A percentile compares a stretch with the other conserved stretches of the same genome.
These are phyloP conservation scores for Myotis findleyi DNA, from an alignment of 2,797 vertebrate genomes.

Conservation along the genomic window DNA sequence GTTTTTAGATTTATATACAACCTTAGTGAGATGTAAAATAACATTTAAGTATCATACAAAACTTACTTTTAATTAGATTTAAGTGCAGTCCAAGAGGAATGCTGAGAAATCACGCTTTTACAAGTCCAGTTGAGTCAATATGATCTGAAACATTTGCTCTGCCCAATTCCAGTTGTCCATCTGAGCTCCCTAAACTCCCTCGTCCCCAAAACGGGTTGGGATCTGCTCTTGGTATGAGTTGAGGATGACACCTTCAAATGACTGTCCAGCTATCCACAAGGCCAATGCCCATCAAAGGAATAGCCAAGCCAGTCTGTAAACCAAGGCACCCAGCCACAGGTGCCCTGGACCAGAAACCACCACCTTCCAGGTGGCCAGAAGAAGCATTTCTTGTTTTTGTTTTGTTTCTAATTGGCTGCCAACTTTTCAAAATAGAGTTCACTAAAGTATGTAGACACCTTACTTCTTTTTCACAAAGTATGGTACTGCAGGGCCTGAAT, in stretches of 20 bases:
- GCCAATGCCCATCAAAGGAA: neutral
- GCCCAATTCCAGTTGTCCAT: neutral
- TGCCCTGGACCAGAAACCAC: rapidly evolving
- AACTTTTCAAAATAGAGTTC: neutral
- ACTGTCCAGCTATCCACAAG: neutral
- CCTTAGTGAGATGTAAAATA: neutral
- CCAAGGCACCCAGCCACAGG: neutral
- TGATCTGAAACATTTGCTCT: neutral
- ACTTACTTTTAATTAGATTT: neutral
- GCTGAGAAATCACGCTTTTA: neutral
- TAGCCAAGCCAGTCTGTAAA: neutral
- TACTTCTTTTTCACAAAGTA: neutral
- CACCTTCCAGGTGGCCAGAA: neutral
- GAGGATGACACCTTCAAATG: neutral
- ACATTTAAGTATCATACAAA: neutral
- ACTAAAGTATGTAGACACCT: neutral
- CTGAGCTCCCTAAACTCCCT: neutral
- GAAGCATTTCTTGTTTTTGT: neutral
- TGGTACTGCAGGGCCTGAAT: neutral
- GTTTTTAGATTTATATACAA: neutral
- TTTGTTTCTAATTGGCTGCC: neutral
- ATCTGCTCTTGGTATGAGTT: neutral
- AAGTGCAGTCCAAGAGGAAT: neutral
- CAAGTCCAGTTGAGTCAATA: neutral
- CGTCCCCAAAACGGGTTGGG: neutral